Conservation (phyloP, 2,888 invertebrate genomes). For the Cheilosia scutellata region DNA sequence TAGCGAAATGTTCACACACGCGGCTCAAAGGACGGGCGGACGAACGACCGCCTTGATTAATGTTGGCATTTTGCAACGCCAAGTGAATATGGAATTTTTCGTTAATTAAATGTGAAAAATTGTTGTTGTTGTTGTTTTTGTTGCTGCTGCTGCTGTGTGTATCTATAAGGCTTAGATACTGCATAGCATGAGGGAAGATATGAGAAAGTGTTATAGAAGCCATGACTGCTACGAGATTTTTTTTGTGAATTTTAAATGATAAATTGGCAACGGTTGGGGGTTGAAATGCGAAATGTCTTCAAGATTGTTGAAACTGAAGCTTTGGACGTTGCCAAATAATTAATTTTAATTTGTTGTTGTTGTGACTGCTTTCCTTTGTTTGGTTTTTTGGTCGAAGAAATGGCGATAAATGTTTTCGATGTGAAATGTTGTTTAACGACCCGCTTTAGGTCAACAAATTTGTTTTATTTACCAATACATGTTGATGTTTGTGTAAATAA, state of each 20-base stretch:
- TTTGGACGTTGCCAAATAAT: slow-evolving; percentile 52
- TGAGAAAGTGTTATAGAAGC: neutral
- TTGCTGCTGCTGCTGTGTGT: neutral
- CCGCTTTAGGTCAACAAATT: slow-evolving; percentile 9
- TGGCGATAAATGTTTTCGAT: slow-evolving; percentile 36
- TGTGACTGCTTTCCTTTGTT: neutral
- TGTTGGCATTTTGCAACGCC: slow-evolving; percentile 75
- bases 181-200: neutral
- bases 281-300: slow-evolving; percentile 70
- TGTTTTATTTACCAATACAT: neutral
- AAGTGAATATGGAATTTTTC: slow-evolving; percentile 67
- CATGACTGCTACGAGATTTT: slow-evolving; percentile 5
- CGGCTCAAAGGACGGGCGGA: slow-evolving; percentile 40
- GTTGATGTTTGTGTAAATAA: neutral
- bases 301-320: slow-evolving; percentile 66
- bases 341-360: slow-evolving; percentile 26
- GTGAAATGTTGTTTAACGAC: slow-evolving; percentile 40
- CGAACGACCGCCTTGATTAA: slow-evolving; percentile 71
- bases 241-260: neutral
- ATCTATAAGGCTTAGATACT: slow-evolving; percentile 40
- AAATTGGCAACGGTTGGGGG: slow-evolving; percentile 57
- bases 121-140: slow-evolving; percentile 23
- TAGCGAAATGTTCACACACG: slow-evolving; percentile 74
- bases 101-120: slow-evolving; percentile 71
- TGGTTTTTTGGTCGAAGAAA: neutral